phyloP scores from a whole-genome alignment of 2,888 invertebrate species.

The Tetragonisca angustula region DNA sequence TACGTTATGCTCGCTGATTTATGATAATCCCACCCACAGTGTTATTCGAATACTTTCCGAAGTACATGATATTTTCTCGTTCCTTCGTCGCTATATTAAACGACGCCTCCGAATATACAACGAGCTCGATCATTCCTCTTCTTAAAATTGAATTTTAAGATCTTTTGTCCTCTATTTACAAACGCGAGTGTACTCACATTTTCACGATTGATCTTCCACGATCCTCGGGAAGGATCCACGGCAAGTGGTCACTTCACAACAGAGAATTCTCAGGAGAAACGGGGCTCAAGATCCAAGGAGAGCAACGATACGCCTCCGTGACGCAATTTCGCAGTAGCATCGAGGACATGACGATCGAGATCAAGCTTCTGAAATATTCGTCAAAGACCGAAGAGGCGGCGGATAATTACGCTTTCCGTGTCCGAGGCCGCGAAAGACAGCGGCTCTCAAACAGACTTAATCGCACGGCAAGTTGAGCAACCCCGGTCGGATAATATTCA shows the following conservation, averaged over 20 bases:
- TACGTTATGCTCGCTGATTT: no score
- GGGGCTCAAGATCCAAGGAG: not conserved
- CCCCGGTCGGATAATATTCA: constrained; percentile 33
- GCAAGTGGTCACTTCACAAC: not conserved
- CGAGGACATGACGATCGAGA: not conserved
- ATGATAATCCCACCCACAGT: no score
- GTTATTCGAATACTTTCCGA: no score
- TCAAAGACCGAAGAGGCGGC: constrained; percentile 9
- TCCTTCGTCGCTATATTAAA: no score
- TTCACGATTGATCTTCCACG: not conserved
- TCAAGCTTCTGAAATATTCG: constrained; percentile 36
- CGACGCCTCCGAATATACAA: no score
- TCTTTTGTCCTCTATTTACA: no score
- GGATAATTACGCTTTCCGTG: constrained; percentile 20
- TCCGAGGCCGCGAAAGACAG: not conserved
- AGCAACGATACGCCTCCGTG: not conserved
- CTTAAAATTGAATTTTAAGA: no score
- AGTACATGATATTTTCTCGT: no score
- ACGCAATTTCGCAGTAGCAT: not conserved
- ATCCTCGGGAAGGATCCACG: no score
- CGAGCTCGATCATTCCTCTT: no score
- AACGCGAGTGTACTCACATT: no score
- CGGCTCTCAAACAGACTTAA: constrained; percentile 43
- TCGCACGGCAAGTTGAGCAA: not conserved
- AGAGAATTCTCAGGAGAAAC: not conserved